Evolutionary conservation across 2,113 vertebrate species (phyloP).

Genomic region (Danio rerio): DNA sequence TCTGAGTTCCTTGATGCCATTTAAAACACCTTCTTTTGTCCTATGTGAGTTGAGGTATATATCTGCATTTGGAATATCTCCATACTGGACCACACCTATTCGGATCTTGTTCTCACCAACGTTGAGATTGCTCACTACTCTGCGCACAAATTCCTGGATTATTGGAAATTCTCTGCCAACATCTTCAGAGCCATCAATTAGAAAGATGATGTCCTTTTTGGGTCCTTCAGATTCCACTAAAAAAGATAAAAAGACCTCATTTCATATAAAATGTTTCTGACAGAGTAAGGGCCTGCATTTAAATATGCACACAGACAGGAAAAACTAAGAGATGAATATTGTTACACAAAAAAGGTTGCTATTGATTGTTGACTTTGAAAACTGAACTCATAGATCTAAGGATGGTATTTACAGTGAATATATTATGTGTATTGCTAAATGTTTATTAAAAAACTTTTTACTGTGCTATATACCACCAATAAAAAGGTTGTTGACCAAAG

Average conservation of each 20-base stretch:
- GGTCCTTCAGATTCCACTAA: constrained; percentile 74
- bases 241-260: constrained; percentile 43
- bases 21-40: constrained; percentile 80
- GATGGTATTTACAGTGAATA: no score
- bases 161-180: constrained; percentile 84
- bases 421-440: no score
- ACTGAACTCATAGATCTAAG: no score
- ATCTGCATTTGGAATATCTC: constrained; percentile 78
- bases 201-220: constrained; percentile 90
- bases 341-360: neutral
- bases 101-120: constrained; percentile 85
- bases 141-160: constrained; percentile 84
- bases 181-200: constrained; percentile 88
- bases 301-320: neutral
- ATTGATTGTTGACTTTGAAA: no score
- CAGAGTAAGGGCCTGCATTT: neutral
- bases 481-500: no score
- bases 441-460: no score
- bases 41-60: constrained; percentile 86
- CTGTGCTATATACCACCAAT: no score
- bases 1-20: constrained; percentile 72
- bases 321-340: neutral
- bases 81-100: constrained; percentile 87
- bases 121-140: constrained; percentile 84
- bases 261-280: neutral